phyloP scores from a whole-genome alignment of 2,888 invertebrate species.

The Aphodius granarius region DNA sequence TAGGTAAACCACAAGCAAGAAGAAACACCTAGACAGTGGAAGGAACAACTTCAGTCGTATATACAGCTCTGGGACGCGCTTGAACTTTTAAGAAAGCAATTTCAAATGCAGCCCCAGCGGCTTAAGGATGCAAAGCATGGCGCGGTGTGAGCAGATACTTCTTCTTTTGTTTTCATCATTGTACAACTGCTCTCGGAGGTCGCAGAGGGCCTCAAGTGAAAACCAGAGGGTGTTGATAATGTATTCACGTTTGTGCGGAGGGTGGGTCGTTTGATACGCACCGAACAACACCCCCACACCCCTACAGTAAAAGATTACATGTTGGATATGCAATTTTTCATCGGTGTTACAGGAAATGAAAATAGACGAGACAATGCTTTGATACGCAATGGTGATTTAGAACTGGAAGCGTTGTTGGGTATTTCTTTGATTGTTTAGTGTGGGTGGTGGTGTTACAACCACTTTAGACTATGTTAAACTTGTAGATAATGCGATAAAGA shows the following conservation, averaged over 20 bases:
- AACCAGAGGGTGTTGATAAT: not conserved
- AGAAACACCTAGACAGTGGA: too few relatives aligned
- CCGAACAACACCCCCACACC: too few relatives aligned
- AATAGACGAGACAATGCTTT: not conserved
- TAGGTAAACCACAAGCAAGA: too few relatives aligned
- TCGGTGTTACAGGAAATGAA: not conserved
- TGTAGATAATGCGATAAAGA: too few relatives aligned
- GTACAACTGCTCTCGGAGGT: not conserved
- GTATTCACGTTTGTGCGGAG: not conserved
- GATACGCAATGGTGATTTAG: too few relatives aligned
- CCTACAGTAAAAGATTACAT: not conserved
- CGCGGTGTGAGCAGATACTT: not conserved
- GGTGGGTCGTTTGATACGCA: not conserved
- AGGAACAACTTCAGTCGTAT: too few relatives aligned
- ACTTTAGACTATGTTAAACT: too few relatives aligned
- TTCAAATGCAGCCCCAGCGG: not conserved
- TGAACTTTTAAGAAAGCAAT: not conserved
- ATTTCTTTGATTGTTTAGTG: too few relatives aligned
- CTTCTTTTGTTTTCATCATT: not conserved
- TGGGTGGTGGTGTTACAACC: too few relatives aligned
- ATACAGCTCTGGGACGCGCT: too few relatives aligned
- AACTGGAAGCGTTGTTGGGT: too few relatives aligned
- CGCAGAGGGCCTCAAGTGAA: not conserved
- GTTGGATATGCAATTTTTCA: not conserved
- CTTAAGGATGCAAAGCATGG: not conserved